Evolutionary conservation across 2,797 vertebrate genomes (phyloP).

Genomic region (Lacerta viridis): DNA sequence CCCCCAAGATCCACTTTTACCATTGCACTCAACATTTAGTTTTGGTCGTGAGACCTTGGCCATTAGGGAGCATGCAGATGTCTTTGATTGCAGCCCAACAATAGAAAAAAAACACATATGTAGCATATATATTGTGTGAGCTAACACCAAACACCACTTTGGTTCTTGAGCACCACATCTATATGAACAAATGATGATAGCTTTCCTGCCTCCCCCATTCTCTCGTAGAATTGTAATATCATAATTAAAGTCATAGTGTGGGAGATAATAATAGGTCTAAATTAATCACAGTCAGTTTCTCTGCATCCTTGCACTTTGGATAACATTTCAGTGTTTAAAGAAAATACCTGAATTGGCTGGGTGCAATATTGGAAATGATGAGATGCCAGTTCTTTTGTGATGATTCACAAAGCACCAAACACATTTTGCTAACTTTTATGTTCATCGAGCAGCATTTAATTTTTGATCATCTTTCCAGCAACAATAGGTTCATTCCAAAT

Average conservation of each 20-base stretch:
- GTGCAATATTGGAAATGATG: neutral
- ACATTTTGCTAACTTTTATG: neutral
- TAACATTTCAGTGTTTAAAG: neutral
- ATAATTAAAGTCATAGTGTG: neutral
- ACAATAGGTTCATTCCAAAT: slow-evolving; percentile 35
- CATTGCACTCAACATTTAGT: neutral
- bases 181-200: neutral
- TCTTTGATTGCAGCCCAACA: neutral
- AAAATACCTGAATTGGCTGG: neutral
- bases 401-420: neutral
- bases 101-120: neutral
- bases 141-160: neutral
- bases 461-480: neutral
- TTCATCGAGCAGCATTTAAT: slow-evolving; percentile 16
- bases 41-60: neutral
- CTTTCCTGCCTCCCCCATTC: neutral
- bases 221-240: neutral
- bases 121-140: neutral
- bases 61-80: neutral
- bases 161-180: neutral
- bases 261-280: neutral
- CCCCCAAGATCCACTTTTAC: neutral
- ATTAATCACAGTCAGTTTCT: neutral
- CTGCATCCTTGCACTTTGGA: neutral
- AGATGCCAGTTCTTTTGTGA: neutral